Percentiles rank a stretch among this genome's conserved stretches.
Conservation (phyloP, 2,888 invertebrate species). For the Pseudanteris insignis region DNA sequence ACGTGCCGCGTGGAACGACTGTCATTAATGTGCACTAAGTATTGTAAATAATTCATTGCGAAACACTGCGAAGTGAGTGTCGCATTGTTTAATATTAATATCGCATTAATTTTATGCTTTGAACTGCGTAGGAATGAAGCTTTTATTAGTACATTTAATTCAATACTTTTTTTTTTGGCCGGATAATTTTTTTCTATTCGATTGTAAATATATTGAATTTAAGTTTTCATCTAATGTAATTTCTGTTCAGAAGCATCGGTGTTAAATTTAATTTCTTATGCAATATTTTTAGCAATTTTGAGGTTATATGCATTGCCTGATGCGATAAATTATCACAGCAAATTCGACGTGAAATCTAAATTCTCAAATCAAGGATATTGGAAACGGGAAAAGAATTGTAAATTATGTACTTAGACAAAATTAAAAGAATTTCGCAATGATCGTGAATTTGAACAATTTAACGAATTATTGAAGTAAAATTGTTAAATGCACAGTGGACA, state of each 20-base stretch:
- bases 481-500: too few species aligned
- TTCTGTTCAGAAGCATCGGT: conserved; percentile 12
- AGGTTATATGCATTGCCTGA: too few species aligned
- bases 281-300: too few species aligned
- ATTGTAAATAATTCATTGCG: conserved; percentile 41
- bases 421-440: too few species aligned
- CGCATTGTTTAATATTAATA: conserved; percentile 17
- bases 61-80: conserved; percentile 13
- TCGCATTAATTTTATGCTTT: conserved; percentile 26
- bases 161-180: conserved; percentile 5
- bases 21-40: conserved; percentile 24
- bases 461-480: too few species aligned
- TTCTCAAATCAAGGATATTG: too few species aligned
- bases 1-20: conserved; percentile 31
- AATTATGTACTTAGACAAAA: too few species aligned
- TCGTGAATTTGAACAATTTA: too few species aligned
- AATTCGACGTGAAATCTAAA: too few species aligned
- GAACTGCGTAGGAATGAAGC: conserved; percentile 11
- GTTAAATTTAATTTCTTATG: neutral
- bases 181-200: conserved; percentile 14
- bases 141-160: conserved; percentile 26
- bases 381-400: too few species aligned
- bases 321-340: too few species aligned
- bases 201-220: conserved; percentile 18
- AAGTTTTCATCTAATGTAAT: conserved; percentile 8